Conservation (phyloP, 2,797 vertebrate species). For the Malacoctenus gilli region DNA sequence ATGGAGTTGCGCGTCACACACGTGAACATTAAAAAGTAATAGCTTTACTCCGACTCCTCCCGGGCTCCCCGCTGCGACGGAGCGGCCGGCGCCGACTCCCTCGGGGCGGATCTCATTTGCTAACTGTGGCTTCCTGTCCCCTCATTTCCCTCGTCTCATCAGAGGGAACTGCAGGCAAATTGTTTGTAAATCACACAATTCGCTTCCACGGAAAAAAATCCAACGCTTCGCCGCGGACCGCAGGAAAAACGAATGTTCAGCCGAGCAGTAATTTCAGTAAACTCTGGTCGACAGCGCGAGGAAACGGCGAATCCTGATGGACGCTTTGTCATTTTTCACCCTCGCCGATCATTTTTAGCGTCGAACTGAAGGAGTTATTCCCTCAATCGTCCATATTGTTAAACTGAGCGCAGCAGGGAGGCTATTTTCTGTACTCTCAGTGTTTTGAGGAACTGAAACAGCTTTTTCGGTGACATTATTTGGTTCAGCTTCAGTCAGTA, state of each 20-base stretch:
- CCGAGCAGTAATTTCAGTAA: conserved; percentile 1
- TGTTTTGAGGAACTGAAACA: too few species aligned
- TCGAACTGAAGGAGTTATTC: conserved; percentile 14
- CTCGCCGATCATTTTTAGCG: conserved; percentile 3
- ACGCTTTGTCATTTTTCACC: not conserved
- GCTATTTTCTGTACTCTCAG: too few species aligned
- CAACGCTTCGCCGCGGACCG: conserved; percentile 16
- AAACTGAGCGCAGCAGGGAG: too few species aligned
- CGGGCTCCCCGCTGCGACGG: conserved; percentile 28
- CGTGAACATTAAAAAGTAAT: conserved; percentile 44
- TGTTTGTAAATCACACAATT: conserved; percentile 44
- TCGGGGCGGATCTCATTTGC: conserved; percentile 40
- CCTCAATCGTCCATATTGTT: conserved; percentile 10
- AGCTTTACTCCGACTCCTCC: conserved; percentile 24
- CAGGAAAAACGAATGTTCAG: conserved; percentile 16
- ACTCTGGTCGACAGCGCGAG: conserved; percentile 18
- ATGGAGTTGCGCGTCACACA: conserved; percentile 14
- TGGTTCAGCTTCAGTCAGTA: too few species aligned
- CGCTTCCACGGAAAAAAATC: conserved; percentile 29
- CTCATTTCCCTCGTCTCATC: conserved; percentile 45
- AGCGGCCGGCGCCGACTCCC: conserved; percentile 26
- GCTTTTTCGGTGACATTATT: too few species aligned
- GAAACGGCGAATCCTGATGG: not conserved
- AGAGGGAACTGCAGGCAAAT: conserved; percentile 36
- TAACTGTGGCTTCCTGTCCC: conserved; percentile 38